Evolutionary conservation across 2,888 invertebrate genomes (phyloP), one percentile per base, ranked within the genome.

Genomic region (Mimumesa dahlbomi): DNA sequence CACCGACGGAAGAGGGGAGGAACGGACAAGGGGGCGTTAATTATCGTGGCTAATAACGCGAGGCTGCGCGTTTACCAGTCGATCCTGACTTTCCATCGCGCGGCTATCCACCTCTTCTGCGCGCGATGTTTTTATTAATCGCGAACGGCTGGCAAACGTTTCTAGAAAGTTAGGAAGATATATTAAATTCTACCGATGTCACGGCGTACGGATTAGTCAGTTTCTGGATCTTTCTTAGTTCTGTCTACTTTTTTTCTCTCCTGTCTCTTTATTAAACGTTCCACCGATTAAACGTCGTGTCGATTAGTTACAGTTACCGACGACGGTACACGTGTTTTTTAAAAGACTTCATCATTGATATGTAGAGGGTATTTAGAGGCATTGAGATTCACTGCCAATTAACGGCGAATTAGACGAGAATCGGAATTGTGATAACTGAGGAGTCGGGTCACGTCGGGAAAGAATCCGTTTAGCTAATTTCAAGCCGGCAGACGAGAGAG

Each of bases 401-500:
- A 54, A 38, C 50, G 4, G 36, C 34, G 64, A n/a, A 71, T 71
- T 62, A 71, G 75, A 62, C 38, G 13, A 31, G 71, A 75, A 57
- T 63, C 31, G 57, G 61, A 67, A 53, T 64, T 16, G 48, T 7
- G 40, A 49, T 54, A 62, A 46, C n/a, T 34, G 16, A 29, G 22
- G 38, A 49, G 48, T 22, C 22, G 40, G 45, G 67, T 31, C 52
- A 21, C 46, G 61, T 38, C 59, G 67, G 75, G 74, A 73, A 82
- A 82, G 73, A 83, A 85, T 84, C 80, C 84, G 84, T 84, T 87
- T 84, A 88, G 84, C 83, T 87, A 87, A 88, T 87, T 87, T 84
- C 68, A 73, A n/a, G 62, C 50, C 50, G 67, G 22, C 65, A 46
- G 77, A 75, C 63, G 58, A 22, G 4, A 5, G 19, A 22, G 16